Evolutionary conservation across 2,113 vertebrate genomes (phyloP).

Genomic region (Anoplopoma fimbria): DNA sequence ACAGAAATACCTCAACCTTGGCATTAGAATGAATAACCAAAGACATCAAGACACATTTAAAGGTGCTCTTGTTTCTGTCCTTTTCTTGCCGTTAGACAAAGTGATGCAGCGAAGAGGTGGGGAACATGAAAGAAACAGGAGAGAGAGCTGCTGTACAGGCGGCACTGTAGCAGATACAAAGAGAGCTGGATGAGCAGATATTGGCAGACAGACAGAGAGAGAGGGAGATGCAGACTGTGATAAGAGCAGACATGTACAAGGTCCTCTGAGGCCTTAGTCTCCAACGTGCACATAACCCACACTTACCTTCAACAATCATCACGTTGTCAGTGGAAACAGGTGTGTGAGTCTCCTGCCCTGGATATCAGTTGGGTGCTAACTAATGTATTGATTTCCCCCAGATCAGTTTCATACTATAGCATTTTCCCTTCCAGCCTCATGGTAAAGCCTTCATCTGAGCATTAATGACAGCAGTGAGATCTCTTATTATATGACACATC

Average conservation of each 20-base stretch:
- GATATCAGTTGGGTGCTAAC: background rate
- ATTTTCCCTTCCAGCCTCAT: background rate
- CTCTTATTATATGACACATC: background rate
- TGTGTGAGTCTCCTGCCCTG: background rate
- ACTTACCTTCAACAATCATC: conserved; percentile 47
- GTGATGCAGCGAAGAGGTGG: conserved; percentile 16
- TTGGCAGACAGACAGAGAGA: conserved; percentile 47
- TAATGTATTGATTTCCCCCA: background rate
- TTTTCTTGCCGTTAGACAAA: conserved; percentile 27
- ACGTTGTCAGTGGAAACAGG: conserved; percentile 10
- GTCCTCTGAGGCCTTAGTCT: conserved; percentile 59
- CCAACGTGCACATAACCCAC: conserved; percentile 41
- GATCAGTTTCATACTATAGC: background rate
- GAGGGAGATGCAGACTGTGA: conserved; percentile 57
- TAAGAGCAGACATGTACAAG: conserved; percentile 69
- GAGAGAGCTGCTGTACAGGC: conserved; percentile 21
- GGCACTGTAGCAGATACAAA: background rate
- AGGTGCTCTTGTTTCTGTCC: conserved; percentile 3
- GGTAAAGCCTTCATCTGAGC: background rate
- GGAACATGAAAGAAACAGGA: conserved; percentile 20
- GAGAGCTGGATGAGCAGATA: conserved; percentile 49
- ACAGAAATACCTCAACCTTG: conserved; percentile 38
- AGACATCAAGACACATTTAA: conserved; percentile 21
- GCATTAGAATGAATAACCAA: conserved; percentile 43
- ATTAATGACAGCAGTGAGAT: background rate